Evolutionary conservation across 2,797 vertebrate species (phyloP), one percentile per base, ranked within the genome.

Genomic region (Pipistrellus kuhlii): DNA sequence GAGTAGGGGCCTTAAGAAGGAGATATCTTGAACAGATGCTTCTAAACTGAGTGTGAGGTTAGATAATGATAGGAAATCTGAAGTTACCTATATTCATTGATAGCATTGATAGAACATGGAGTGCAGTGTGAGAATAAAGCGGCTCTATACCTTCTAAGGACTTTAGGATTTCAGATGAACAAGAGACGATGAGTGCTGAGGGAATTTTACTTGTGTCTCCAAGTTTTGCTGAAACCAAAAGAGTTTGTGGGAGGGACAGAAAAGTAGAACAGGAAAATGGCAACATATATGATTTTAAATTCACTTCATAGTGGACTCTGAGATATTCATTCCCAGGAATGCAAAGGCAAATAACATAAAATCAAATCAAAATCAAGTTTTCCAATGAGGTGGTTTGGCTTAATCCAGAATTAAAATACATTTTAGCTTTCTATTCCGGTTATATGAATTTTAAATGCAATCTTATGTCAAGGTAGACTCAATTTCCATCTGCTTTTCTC

Each of bases 291-390:
- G 46, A 86, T 91, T 85, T 85, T 48, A 82, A 77, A 92, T 90
- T 91, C 62, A 85, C 44, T 84, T 84, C 68, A n/a, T 20, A 69
- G 57, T 15, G 85, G 46, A 82, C 51, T 77, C 81, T 46, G 53
- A 30, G 62, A 32, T 85, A 72, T 71, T 95, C 84, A 46, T 85
- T 91, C 23, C 85, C 44, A 25, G 20, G 51, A 94, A 82, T 59
- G 27, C 27, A 93, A 87, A 87, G n/a, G 35, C 44, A 94, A 53
- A 78, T 92, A 62, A 85, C 68, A 92, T 32, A 46, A 86, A 80
- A 69, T 20, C 32, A 55, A 90, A 55, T 53, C 41, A 44, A 76
- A 68, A 72, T 64, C 57, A 53, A 62, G 2, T 46, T 86, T 91
- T 76, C 17, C 21, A 71, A 10, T 32, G 51, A 41, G 85, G 32